Evolutionary conservation across 2,113 vertebrate genomes (phyloP).

Genomic region (Nicator chloris): DNA sequence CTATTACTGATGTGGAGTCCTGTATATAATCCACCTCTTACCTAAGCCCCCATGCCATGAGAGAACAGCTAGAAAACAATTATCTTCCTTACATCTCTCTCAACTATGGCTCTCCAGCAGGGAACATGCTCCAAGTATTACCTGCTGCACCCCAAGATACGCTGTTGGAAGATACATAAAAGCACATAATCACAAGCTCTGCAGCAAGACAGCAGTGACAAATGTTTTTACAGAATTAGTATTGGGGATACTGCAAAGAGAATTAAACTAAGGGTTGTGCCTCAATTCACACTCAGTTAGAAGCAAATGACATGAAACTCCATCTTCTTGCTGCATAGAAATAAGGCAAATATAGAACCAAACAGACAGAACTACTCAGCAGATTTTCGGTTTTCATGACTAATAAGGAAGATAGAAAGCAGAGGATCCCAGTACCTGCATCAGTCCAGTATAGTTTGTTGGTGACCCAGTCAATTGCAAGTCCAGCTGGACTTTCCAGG

Average conservation of each 20-base stretch:
- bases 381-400: background rate
- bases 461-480: conserved; percentile 97
- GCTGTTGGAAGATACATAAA: background rate
- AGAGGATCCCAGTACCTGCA: conserved; percentile 79
- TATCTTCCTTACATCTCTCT: background rate
- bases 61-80: background rate
- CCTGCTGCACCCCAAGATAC: background rate
- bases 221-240: background rate
- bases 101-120: background rate
- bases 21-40: background rate
- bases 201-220: background rate
- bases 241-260: background rate
- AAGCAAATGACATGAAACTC: background rate
- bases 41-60: background rate
- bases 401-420: background rate
- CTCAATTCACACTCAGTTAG: background rate
- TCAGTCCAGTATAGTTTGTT: conserved; percentile 98
- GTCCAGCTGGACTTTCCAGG: conserved; percentile 95
- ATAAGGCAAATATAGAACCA: background rate
- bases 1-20: background rate
- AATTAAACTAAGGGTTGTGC: background rate
- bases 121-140: background rate
- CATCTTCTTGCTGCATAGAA: background rate
- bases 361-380: background rate
- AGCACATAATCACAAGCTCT: background rate